A percentile compares a stretch with the other conserved stretches of the same genome.
Conservation (phyloP, 2,888 invertebrate genomes). For the Octodonta nipae region DNA sequence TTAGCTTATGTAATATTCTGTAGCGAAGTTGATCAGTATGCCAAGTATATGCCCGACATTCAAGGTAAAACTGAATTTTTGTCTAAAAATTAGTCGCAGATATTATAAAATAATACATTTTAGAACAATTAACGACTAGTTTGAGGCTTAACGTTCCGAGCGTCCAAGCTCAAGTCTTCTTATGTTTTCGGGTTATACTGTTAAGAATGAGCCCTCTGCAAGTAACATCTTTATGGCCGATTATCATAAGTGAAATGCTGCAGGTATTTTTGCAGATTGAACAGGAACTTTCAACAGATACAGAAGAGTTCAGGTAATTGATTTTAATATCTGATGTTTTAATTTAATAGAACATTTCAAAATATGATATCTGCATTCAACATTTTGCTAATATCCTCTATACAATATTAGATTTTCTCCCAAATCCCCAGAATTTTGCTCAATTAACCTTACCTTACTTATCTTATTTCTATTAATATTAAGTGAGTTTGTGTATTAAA, state of each 20-base stretch:
- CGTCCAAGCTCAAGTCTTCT: slow-evolving; percentile 73
- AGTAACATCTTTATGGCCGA: slow-evolving; percentile 81
- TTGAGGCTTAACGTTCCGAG: slow-evolving; percentile 59
- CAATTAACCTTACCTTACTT: too few species aligned
- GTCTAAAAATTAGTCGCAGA: neutral
- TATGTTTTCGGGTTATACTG: slow-evolving; percentile 75
- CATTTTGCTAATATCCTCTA: too few species aligned
- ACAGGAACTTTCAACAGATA: slow-evolving; percentile 63
- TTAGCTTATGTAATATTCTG: slow-evolving; percentile 75
- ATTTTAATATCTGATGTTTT: too few species aligned
- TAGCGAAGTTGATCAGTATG: slow-evolving; percentile 75
- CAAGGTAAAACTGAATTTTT: slow-evolving; percentile 46
- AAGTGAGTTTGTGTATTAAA: too few species aligned
- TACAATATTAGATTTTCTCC: too few species aligned
- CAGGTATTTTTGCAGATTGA: slow-evolving; percentile 78
- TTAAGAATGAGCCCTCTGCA: slow-evolving; percentile 72
- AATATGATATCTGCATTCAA: too few species aligned
- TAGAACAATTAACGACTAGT: slow-evolving; percentile 76
- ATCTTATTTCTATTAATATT: too few species aligned
- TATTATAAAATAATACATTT: neutral
- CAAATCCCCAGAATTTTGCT: too few species aligned
- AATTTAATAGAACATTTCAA: too few species aligned
- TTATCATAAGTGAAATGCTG: slow-evolving; percentile 80
- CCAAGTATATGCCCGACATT: slow-evolving; percentile 76
- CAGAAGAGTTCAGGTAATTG: slow-evolving; percentile 67